Percentiles rank a stretch among this genome's conserved stretches.
phyloP scores from a whole-genome alignment of 2,888 invertebrate species.

The Andrena dorsata region DNA sequence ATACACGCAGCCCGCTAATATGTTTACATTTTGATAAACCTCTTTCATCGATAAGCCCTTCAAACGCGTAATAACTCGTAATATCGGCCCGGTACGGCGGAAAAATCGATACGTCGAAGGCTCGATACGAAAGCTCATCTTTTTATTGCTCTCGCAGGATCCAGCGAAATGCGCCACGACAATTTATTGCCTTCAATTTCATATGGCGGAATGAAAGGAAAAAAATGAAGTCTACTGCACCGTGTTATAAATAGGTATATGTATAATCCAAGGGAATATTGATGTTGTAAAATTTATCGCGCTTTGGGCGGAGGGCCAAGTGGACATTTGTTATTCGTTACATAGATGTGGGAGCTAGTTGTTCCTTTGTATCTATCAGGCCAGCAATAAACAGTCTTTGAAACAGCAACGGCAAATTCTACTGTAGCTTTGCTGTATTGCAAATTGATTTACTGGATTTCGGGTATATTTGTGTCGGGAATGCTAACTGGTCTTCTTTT shows the following conservation, averaged over 20 bases:
- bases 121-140: constrained; percentile 3
- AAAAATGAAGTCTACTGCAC: constrained; percentile 6
- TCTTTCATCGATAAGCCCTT: constrained; percentile 58
- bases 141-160: constrained; percentile 51
- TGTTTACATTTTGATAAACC: constrained; percentile 65
- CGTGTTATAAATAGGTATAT: constrained; percentile 29
- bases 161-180: constrained; percentile 27
- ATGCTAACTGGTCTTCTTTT: too few relatives aligned
- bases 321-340: background rate
- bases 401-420: too few relatives aligned
- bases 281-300: constrained; percentile 21
- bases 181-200: constrained; percentile 36
- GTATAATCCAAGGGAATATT: constrained; percentile 13
- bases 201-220: constrained; percentile 24
- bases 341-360: background rate
- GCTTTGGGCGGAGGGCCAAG: background rate
- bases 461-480: too few relatives aligned
- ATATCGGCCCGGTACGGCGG: constrained; percentile 32
- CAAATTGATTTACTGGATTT: too few relatives aligned
- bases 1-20: constrained; percentile 49
- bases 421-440: too few relatives aligned
- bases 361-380: background rate
- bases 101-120: constrained; percentile 45
- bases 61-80: constrained; percentile 61
- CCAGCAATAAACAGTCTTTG: background rate